phyloP scores from a whole-genome alignment of 2,888 invertebrate species.

The Papilio demoleus region DNA sequence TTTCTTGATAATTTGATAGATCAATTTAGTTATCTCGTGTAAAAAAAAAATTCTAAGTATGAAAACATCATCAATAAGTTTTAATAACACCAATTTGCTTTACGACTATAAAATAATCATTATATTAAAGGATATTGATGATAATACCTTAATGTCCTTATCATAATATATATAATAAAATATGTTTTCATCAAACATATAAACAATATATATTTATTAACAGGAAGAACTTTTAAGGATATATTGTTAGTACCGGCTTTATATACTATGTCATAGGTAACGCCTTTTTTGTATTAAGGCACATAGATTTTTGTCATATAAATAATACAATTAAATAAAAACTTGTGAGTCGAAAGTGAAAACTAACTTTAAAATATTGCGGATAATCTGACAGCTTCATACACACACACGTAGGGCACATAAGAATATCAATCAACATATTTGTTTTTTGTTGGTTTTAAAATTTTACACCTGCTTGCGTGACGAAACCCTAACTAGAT shows the following conservation, averaged over 20 bases:
- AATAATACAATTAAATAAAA: background rate
- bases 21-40: background rate
- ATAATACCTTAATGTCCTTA: background rate
- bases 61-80: background rate
- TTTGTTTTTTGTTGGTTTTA: too few species aligned
- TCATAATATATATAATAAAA: background rate
- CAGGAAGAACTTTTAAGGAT: conserved; percentile 9
- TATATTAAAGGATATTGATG: background rate
- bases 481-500: too few species aligned
- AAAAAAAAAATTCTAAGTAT: background rate
- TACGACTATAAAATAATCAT: background rate
- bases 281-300: background rate
- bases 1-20: background rate
- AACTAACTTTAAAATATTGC: background rate
- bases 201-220: background rate
- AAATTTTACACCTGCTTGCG: too few species aligned
- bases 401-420: too few species aligned
- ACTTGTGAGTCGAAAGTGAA: too few species aligned
- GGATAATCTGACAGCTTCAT: too few species aligned
- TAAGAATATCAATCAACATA: too few species aligned
- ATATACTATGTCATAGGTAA: too few species aligned
- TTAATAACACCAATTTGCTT: background rate
- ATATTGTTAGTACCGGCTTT: background rate
- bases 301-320: background rate
- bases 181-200: background rate